A percentile compares a stretch with the other conserved stretches of the same genome.
phyloP scores from a whole-genome alignment of 2,888 invertebrate genomes.

The Ophion costatus region DNA sequence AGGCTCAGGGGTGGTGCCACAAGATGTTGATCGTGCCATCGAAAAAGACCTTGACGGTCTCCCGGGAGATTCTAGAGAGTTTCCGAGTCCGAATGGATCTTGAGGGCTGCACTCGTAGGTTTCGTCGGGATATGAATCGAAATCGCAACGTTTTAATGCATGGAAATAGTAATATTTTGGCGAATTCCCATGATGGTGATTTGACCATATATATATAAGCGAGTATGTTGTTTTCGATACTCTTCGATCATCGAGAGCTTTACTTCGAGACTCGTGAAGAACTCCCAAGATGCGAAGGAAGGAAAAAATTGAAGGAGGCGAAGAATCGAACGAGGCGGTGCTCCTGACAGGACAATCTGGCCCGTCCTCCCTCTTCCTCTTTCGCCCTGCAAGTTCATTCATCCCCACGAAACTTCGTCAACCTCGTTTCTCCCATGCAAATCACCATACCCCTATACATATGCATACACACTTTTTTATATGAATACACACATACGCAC shows the following conservation, averaged over 20 bases:
- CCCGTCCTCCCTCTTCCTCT: conserved; percentile 16
- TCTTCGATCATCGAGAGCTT: conserved; percentile 56
- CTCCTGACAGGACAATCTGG: conserved; percentile 59
- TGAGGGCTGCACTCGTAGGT: conserved; percentile 52
- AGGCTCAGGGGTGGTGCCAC: conserved; percentile 39
- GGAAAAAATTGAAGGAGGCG: conserved; percentile 29
- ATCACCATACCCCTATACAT: conserved; percentile 28
- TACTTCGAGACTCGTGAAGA: conserved; percentile 29
- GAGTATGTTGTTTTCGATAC: neutral
- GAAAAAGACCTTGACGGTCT: conserved; percentile 22
- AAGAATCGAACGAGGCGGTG: conserved; percentile 49
- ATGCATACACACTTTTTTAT: neutral
- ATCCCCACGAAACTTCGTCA: conserved; percentile 46
- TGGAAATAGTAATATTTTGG: neutral
- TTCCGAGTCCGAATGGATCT: conserved; percentile 21
- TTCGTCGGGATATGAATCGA: conserved; percentile 48
- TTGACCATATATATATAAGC: neutral
- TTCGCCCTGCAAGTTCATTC: conserved; percentile 29
- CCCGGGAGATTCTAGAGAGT: neutral
- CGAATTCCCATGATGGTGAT: conserved; percentile 62
- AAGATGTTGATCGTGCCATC: neutral
- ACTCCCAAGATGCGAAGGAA: conserved; percentile 54
- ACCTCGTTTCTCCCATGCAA: conserved; percentile 55
- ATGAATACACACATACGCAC: too few species aligned
- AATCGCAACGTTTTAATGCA: conserved; percentile 57